These are phyloP conservation scores for Chironomus riparius DNA, from an alignment of 2,888 invertebrate genomes.

Conservation along the genomic window DNA sequence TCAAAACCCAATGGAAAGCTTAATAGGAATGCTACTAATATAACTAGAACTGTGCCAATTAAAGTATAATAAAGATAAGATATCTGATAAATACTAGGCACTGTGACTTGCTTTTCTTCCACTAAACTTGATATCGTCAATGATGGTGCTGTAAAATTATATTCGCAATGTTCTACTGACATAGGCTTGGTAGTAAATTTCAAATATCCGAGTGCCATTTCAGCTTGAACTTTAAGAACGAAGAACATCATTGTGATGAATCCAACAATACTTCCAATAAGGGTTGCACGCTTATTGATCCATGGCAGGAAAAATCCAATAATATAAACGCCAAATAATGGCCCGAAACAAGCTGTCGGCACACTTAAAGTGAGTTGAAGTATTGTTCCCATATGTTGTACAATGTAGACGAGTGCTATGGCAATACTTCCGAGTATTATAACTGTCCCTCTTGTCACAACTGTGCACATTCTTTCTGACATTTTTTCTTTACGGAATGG, in stretches of 20 bases:
- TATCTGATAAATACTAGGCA: constrained; percentile 46
- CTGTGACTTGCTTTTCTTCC: not conserved
- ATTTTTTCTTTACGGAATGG: constrained; percentile 52
- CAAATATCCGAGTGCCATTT: constrained; percentile 44
- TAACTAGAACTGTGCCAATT: constrained; percentile 45
- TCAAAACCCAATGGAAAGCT: constrained; percentile 7
- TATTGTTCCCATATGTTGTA: constrained; percentile 56
- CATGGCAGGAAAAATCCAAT: constrained; percentile 60
- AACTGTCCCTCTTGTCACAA: constrained; percentile 56
- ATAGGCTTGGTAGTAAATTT: constrained; percentile 46
- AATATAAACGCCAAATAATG: constrained; percentile 57
- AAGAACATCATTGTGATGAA: constrained; percentile 47
- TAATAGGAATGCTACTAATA: not conserved
- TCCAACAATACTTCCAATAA: constrained; percentile 46
- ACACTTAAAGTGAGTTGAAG: constrained; percentile 58
- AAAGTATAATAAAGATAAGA: constrained; percentile 64
- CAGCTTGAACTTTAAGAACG: constrained; percentile 46
- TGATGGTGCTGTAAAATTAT: constrained; percentile 31
- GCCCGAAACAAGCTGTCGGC: constrained; percentile 56
- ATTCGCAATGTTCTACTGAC: constrained; percentile 46
- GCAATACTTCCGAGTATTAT: constrained; percentile 55
- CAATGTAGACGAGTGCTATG: constrained; percentile 54
- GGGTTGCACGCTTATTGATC: constrained; percentile 50
- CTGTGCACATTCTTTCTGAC: constrained; percentile 51
- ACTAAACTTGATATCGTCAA: not conserved